Evolutionary conservation across 2,888 invertebrate species (phyloP), one percentile per base, ranked within the genome.

Genomic region (Hydriomena furcata): DNA sequence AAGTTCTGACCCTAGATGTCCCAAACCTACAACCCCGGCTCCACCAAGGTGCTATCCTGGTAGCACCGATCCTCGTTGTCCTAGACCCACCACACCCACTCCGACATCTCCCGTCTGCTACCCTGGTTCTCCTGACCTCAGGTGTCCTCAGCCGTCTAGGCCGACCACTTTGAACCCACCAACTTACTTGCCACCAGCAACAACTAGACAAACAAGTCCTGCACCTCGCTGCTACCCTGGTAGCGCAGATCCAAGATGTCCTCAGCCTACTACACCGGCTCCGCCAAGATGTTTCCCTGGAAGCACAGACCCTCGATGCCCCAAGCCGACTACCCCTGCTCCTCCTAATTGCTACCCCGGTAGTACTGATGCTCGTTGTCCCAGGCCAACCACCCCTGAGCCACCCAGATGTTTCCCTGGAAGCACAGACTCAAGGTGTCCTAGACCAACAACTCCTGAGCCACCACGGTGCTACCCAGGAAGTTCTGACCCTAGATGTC

Each of bases 401-500:
- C 51, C 60, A 8, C 72, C 66, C 1, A 58, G 46, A 68, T 69
- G 67, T 51, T 66, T 52, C 38, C 65, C 65, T 0, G 62, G 63
- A 17, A 43, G 20, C 4, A 54, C 52, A 7, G 69, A 68, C 8
- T 51, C 59, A 3, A 59, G 48, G 24, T 67, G 57, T 5, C 66
- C 61, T 4, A 34, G 58, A 34, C 67, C 73, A 10, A 57, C 63
- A 0, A 60, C 66, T 0, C 52, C 56, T 1, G 38, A 52, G 7
- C 44, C 47, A 24, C 49, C 52, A 5, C 32, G 42, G 11, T 58
- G 57, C 23, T 54, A 48, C 53, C 72, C 80, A 2, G 83, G 82
- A 0, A 75, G 78, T 1, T 63, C 69, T 2, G 72, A 87, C 63
- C 78, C 80, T 0, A 55, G 70, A 1, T 84, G 84, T 36, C 82